phyloP scores from a whole-genome alignment of 2,797 vertebrate genomes.

The Mus spretus region DNA sequence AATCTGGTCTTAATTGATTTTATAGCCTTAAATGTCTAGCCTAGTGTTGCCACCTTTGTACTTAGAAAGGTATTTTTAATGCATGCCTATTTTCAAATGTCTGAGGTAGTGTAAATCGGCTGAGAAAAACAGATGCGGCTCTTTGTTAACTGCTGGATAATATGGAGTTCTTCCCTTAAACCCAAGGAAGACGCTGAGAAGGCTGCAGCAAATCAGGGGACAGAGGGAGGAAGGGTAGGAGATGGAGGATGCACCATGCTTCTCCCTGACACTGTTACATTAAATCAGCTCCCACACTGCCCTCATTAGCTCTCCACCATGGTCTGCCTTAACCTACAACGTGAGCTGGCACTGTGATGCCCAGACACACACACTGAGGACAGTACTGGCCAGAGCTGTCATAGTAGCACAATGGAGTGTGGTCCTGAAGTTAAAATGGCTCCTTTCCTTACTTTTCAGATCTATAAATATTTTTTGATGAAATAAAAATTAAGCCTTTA shows the following conservation, averaged over 20 bases:
- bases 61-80: slow-evolving; percentile 19
- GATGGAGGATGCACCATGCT: neutral
- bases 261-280: neutral
- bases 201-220: neutral
- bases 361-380: neutral
- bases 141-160: neutral
- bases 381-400: neutral
- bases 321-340: slow-evolving; percentile 15
- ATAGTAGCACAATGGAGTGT: neutral
- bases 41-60: neutral
- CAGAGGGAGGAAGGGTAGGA: neutral
- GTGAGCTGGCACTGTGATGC: neutral
- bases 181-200: neutral
- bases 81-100: slow-evolving; percentile 1
- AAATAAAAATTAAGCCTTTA: slow-evolving; percentile 29
- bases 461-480: neutral
- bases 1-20: slow-evolving; percentile 6
- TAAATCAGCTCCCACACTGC: neutral
- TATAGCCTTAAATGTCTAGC: neutral
- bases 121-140: slow-evolving; percentile 21
- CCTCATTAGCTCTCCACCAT: slow-evolving; percentile 21
- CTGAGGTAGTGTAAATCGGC: neutral
- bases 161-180: neutral
- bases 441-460: slow-evolving; percentile 14
- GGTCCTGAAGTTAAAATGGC: neutral